phyloP scores from a whole-genome alignment of 2,797 vertebrate species.

The Monodelphis domestica region DNA sequence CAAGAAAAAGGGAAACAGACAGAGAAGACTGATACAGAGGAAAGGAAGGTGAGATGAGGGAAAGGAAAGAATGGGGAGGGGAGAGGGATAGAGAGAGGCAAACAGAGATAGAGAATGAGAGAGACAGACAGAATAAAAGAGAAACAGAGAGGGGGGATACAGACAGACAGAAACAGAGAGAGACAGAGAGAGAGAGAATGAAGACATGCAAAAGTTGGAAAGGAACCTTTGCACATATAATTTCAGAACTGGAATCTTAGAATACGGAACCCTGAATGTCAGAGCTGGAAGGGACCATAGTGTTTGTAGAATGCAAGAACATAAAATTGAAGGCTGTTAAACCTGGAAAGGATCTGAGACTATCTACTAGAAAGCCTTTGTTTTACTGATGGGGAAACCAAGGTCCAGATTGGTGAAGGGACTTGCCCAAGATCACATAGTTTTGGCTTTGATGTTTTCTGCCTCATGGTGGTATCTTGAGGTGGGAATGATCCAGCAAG shows the following conservation, averaged over 20 bases:
- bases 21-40: neutral
- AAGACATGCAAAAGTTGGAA: neutral
- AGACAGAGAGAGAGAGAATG: neutral
- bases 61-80: neutral
- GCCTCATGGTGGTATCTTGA: neutral
- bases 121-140: neutral
- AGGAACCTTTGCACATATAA: neutral
- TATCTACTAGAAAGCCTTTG: neutral
- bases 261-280: neutral
- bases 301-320: neutral
- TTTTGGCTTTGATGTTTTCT: neutral
- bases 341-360: neutral
- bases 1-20: too few species aligned
- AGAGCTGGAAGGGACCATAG: neutral
- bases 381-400: neutral
- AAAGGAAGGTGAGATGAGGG: too few species aligned
- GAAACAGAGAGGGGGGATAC: neutral
- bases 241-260: neutral
- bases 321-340: neutral
- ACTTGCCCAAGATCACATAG: neutral
- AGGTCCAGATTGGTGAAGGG: neutral
- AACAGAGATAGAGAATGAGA: neutral
- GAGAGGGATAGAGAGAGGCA: neutral
- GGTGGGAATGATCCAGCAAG: constrained; percentile 55
- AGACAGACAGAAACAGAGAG: neutral